A percentile compares a stretch with the other conserved stretches of the same genome.
Evolutionary conservation across 2,888 invertebrate genomes (phyloP).

Genomic region (Choristoneura rosaceana): DNA sequence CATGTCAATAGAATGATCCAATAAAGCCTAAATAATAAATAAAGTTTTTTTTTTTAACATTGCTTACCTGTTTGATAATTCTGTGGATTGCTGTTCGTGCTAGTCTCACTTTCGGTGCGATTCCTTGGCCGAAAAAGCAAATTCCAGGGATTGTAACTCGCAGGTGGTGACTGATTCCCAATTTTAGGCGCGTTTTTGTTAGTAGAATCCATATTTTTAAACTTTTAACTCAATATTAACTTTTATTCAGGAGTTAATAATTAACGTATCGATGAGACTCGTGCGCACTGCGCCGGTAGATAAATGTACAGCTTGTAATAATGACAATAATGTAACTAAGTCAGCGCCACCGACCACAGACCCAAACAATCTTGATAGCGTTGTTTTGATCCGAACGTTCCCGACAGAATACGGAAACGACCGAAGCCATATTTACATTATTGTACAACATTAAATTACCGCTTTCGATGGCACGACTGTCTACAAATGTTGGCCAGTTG

Average conservation of each 20-base stretch:
- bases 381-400: conserved; percentile 74
- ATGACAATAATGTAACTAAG: conserved; percentile 55
- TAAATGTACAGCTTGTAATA: conserved; percentile 63
- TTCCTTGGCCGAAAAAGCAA: conserved; percentile 72
- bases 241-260: neutral
- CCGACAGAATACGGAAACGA: conserved; percentile 68
- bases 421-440: conserved; percentile 64
- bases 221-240: neutral
- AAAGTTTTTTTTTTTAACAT: neutral
- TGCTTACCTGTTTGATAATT: conserved; percentile 69
- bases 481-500: neutral
- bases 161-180: conserved; percentile 56
- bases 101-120: conserved; percentile 78
- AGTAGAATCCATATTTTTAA: conserved; percentile 66
- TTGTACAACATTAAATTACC: conserved; percentile 31
- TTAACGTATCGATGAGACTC: conserved; percentile 46
- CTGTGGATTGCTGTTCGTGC: conserved; percentile 67
- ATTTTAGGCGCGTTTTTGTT: conserved; percentile 63
- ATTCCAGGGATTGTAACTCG: conserved; percentile 76
- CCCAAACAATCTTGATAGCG: conserved; percentile 46
- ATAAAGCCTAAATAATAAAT: neutral
- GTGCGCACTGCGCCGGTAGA: conserved; percentile 60
- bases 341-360: conserved; percentile 23
- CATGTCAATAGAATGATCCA: neutral
- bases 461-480: conserved; percentile 13